These are phyloP conservation scores for Trachymyrmex cornetzi DNA, from an alignment of 1,140 invertebrate genomes.

Conservation along the genomic window DNA sequence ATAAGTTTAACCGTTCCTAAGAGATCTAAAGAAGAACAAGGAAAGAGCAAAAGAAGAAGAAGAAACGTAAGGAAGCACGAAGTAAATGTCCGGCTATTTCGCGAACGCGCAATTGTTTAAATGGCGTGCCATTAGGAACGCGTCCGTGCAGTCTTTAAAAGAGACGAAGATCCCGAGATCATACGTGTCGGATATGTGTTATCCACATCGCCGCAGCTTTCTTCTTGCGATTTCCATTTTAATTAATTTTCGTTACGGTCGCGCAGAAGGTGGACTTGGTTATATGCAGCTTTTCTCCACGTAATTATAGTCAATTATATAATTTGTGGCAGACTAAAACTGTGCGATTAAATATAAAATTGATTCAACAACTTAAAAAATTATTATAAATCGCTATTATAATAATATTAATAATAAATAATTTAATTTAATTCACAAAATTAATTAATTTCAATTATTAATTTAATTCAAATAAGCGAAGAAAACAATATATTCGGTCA, in stretches of 20 bases:
- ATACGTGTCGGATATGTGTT: conserved; percentile 35
- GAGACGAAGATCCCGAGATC: neutral
- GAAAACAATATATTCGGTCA: too few relatives aligned
- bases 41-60: neutral
- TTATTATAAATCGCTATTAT: neutral
- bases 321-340: neutral
- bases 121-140: conserved; percentile 40
- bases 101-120: conserved; percentile 58
- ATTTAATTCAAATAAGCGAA: too few relatives aligned
- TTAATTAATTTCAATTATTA: too few relatives aligned
- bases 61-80: neutral
- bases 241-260: conserved; percentile 38
- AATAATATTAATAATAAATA: neutral
- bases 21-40: neutral
- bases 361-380: neutral
- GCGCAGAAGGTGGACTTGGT: neutral
- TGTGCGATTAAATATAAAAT: neutral
- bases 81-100: conserved; percentile 46
- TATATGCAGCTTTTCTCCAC: neutral
- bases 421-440: too few relatives aligned
- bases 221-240: conserved; percentile 54
- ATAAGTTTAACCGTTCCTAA: conserved; percentile 30
- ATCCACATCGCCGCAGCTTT: conserved; percentile 24
- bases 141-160: neutral
- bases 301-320: neutral